phyloP scores from a whole-genome alignment of 2,797 vertebrate genomes.

The Paedocypris micromegethes region DNA sequence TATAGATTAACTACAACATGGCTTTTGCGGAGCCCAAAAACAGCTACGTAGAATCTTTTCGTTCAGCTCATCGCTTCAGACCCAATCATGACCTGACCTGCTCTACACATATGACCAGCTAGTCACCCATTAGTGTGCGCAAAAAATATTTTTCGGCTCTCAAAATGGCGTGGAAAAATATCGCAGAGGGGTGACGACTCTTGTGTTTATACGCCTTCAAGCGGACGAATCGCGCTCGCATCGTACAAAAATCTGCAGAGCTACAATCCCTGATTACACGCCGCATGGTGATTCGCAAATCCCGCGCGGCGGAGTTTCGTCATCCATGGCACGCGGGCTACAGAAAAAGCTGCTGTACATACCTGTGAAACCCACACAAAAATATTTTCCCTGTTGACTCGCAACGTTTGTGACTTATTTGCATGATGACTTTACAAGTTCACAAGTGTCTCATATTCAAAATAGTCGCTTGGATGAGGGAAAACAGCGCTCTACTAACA shows the following conservation, averaged over 20 bases:
- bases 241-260: constrained; percentile 40
- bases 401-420: constrained; percentile 70
- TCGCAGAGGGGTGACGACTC: constrained; percentile 20
- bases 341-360: constrained; percentile 73
- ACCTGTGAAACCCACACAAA: constrained; percentile 78
- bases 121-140: constrained; percentile 13
- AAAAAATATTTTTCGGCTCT: constrained; percentile 38
- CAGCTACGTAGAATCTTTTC: constrained; percentile 25
- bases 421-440: constrained; percentile 77
- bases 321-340: constrained; percentile 68
- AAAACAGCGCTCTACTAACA: constrained; percentile 71
- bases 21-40: constrained; percentile 31
- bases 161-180: constrained; percentile 26
- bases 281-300: constrained; percentile 38
- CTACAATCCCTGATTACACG: constrained; percentile 42
- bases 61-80: constrained; percentile 28
- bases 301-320: constrained; percentile 42
- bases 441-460: constrained; percentile 79
- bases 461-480: constrained; percentile 76
- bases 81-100: constrained; percentile 39
- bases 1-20: constrained; percentile 33
- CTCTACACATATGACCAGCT: not conserved
- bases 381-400: constrained; percentile 76
- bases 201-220: constrained; percentile 42
- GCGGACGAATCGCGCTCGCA: constrained; percentile 31